Evolutionary conservation across 2,113 vertebrate species (phyloP), one percentile per base, ranked within the genome.

Genomic region (Mus spicilegus): DNA sequence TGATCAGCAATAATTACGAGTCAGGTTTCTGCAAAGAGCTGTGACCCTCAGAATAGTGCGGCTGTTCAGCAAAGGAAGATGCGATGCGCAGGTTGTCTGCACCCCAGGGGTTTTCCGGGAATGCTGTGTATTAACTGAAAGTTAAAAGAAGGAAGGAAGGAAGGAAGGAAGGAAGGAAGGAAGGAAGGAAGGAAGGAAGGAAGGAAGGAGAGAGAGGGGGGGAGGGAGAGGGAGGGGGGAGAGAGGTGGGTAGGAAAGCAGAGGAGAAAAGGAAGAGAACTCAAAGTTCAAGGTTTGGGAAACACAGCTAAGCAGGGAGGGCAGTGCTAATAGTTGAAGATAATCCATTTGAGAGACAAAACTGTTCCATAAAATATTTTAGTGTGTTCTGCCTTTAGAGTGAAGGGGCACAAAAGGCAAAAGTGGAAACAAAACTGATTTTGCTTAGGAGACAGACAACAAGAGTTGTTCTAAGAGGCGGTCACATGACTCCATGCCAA

Each of bases 41-140:
- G 0, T 0, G 2, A 2, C 61, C 63, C n/a, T 58, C 22, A 0
- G 42, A 85, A 39, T 0, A 36, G 46, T 2, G 9, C 1, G 10
- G 24, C 1, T 36, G 5, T 88, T 82, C 11, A 20, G 54, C 5
- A 91, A 42, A 65, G 3, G 13, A 54, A 61, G 42, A 77, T 1
- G 58, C 5, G n/a, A 73, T 1, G 8, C 33, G 0, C 73, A 17
- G 3, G 46, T 58, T 46, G 65, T 28, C 67, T 75, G 70, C 12
- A 87, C 51, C 39, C 69, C 54, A 17, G 51, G 39, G 20, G 4
- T 16, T 2, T 39, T 65, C 9, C 17, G 69, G 30, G 56, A 77
- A 86, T 14, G 0, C 10, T 65, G 2, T 76, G 49, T 36, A 3
- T 2, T 39, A 22, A 36, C 9, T 5, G 51, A n/a, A 81, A 81